Evolutionary conservation across 2,797 vertebrate genomes (phyloP), one percentile per base, ranked within the genome.

Genomic region (Myotis pilosus): DNA sequence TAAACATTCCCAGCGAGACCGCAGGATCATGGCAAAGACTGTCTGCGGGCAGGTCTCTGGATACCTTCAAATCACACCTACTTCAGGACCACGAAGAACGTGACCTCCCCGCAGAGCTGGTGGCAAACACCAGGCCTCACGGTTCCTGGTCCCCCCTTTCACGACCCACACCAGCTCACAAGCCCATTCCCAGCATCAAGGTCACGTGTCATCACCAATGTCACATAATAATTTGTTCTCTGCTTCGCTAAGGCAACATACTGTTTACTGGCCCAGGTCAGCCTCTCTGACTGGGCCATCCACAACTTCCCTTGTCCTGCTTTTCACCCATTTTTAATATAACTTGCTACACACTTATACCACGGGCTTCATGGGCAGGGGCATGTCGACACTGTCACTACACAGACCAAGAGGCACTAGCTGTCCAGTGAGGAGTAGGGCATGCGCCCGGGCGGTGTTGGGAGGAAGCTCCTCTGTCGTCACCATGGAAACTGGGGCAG

Each of bases 371-470:
- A 3, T 9, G 0, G 17, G 60, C 16, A 23, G 30, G n/a, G n/a
- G 36, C 6, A 10, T 8, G 2, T 38, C 33, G 5, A 22, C 2
- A n/a, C 3, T 15, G 7, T 28, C 8, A 47, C 13, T 1, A 11
- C 22, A 20, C 28, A 10, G 28, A 2, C 72, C 0, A 0, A 2
- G 0, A 8, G 17, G 16, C 0, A 3, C 23, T 30, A 22, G 30
- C 12, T 5, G 23, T 16, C 93, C 16, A 17, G 4, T 25, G 0
- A 23, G 41, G 36, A 8, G 41, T 12, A 1, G 60, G 41, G 41
- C 1, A 38, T 28, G 3, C 1, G 4, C 17, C 0, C 0, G 1
- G 17, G 44, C 22, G 3, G 22, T 0, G 22, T 47, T 47, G 11
- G 47, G 47, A 23, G 1, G 28, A 8, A 1, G 3, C 8, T 13